Evolutionary conservation across 2,888 invertebrate species (phyloP), one percentile per base, ranked within the genome.

Genomic region (Chrysopilus asiliformis): DNA sequence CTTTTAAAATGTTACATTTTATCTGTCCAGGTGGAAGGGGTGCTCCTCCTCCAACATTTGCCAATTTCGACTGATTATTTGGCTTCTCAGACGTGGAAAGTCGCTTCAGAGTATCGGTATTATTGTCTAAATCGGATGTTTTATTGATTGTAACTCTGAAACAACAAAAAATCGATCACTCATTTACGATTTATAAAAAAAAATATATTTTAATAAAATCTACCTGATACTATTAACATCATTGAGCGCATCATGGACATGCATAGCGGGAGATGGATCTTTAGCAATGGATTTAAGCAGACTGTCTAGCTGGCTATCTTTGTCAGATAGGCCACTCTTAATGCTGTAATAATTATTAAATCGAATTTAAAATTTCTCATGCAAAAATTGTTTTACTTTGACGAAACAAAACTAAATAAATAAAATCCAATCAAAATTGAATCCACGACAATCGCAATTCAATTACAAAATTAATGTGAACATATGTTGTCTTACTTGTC

Each of bases 1-100:
- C 86, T 72, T 94, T 94, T 36, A 93, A 68, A 57, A 93, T 91
- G 66, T 86, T 93, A 65, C 93, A 93, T 65, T 93, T 94, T 43
- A 93, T 72, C 56, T 90, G 85, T 45, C 89, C 87, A 7, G 86
- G 85, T 30, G 90, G 89, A 40, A 91, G 72, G 15, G 83, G 77
- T 76, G 63, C 55, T 17, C 69, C 72, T 24, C 72, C 72, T 24
- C 72, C 72, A 28, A 72, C 64, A 47, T 75, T 67, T 46, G 76
- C 73, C 55, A 75, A 68, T 56, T 75, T 75, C 29, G 71, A 66
- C 57, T 74, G 74, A 61, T 81, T 81, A 53, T 81, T 81, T 38
- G 78, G 79, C 47, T 77, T 66, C 54, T 76, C 74, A 44, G 68
- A 70, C 22, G 70, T 70, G 45, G 75, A 70, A 12, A 67, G 68